A percentile compares a stretch with the other conserved stretches of the same genome.
phyloP scores from a whole-genome alignment of 2,888 invertebrate genomes.

The Eupithecia pulchellata region DNA sequence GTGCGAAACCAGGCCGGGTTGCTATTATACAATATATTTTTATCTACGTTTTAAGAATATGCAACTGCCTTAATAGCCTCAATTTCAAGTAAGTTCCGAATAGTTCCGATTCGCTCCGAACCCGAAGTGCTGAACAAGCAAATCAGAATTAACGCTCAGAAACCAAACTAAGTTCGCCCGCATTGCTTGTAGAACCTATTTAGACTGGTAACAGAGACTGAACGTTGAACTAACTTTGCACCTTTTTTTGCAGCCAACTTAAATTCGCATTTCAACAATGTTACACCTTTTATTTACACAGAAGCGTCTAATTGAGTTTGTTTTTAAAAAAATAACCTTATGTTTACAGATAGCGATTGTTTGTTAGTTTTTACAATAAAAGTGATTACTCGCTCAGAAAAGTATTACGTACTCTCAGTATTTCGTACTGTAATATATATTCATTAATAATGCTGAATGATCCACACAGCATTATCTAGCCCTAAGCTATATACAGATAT shows the following conservation, averaged over 20 bases:
- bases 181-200: conserved; percentile 18
- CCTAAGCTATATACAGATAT: no score
- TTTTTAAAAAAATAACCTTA: not conserved
- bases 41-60: not conserved
- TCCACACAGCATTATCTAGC: no score
- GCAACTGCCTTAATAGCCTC: conserved; percentile 12
- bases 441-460: no score
- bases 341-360: no score
- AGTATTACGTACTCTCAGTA: no score
- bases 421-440: no score
- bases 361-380: no score
- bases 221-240: conserved; percentile 6
- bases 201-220: conserved; percentile 3
- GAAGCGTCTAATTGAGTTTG: not conserved
- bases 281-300: conserved; percentile 22
- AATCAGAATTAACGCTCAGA: conserved; percentile 32
- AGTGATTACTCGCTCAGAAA: no score
- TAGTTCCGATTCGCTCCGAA: conserved; percentile 19
- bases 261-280: conserved; percentile 28
- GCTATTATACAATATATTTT: not conserved
- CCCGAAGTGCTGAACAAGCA: conserved; percentile 23
- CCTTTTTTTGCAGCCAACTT: conserved; percentile 10
- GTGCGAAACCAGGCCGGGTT: no score
- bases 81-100: conserved; percentile 16
- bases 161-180: conserved; percentile 26